A percentile compares a stretch with the other conserved stretches of the same genome.
phyloP scores from a whole-genome alignment of 2,888 invertebrate genomes.

The Lithophane socia region DNA sequence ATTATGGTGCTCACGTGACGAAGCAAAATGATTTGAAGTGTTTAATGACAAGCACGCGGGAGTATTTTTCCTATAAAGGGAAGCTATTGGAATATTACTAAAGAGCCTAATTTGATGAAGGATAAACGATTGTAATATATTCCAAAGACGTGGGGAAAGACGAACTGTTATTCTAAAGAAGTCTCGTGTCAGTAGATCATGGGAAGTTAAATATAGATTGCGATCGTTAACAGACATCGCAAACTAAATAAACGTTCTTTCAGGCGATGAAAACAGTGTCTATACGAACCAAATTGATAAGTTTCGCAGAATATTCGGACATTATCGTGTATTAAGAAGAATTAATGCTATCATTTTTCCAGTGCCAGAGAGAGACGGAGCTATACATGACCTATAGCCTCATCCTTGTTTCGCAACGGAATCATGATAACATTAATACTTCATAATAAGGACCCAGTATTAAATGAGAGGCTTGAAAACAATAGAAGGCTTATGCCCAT shows the following conservation, averaged over 20 bases:
- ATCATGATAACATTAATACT: too few relatives aligned
- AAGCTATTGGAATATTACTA: constrained; percentile 5
- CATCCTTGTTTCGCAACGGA: too few relatives aligned
- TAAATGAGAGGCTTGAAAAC: constrained; percentile 5
- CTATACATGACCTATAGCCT: too few relatives aligned
- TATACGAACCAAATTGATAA: background rate
- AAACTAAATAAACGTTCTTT: constrained; percentile 14
- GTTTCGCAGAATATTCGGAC: constrained; percentile 7
- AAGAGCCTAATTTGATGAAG: constrained; percentile 6
- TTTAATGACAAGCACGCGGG: background rate
- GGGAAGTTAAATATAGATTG: constrained; percentile 23
- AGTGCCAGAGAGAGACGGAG: too few relatives aligned
- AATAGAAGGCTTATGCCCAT: background rate
- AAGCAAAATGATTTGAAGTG: background rate
- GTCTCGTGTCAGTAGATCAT: background rate
- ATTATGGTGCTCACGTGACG: background rate
- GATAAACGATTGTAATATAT: constrained; percentile 30
- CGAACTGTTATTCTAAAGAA: constrained; percentile 27
- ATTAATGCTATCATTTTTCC: too few relatives aligned
- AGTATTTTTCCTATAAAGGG: background rate
- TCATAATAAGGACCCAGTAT: background rate
- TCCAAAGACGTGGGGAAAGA: constrained; percentile 1
- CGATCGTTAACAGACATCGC: background rate
- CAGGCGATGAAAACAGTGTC: background rate
- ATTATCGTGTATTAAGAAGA: background rate